Evolutionary conservation across 2,113 vertebrate genomes (phyloP), one percentile per base, ranked within the genome.

Genomic region (Brachypteracias leptosomus): DNA sequence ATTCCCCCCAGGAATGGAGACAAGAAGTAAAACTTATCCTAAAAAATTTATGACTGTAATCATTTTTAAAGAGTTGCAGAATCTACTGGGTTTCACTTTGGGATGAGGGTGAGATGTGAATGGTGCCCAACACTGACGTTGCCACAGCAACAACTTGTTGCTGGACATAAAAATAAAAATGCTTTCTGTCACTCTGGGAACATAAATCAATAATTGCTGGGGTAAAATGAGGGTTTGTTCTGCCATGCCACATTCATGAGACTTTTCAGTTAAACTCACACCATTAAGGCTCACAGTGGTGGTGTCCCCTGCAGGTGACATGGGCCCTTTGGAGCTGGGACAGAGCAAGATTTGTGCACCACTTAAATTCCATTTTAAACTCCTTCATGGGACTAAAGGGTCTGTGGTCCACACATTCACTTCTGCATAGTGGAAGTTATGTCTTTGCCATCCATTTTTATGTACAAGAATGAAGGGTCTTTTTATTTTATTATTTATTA

Each of bases 91-190:
- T 96, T 97, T 94, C 86, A 92, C 92, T 97, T 96, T 11, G 36
- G 74, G 88, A 91, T 70, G 74, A 97, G 80, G 87, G 91, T 95
- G 77, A 86, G 68, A 88, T 61, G 46, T 40, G 4, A 91, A 58
- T 16, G 91, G 95, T 96, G 80, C 88, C 96, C 96, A 96, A 40
- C 33, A 42, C 86, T 79, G 49, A 67, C 20, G 79, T 96, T 97
- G 95, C 93, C 57, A 22, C 92, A 87, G 96, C 89, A 97, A 98
- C 96, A 82, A 85, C 80, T 93, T 97, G 95, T 97, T 97, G 96
- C 96, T 97, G 97, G 97, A 97, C 95, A 13, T 70, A 86, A 96
- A 91, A 96, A 85, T n/a, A 96, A 92, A 97, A 98, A 93, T 36
- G 90, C 90, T 97, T 97, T 91, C 97, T 95, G 96, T 95, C 97